These are phyloP conservation scores for Elachura formosa DNA, from an alignment of 2,113 vertebrate species.

Conservation along the genomic window DNA sequence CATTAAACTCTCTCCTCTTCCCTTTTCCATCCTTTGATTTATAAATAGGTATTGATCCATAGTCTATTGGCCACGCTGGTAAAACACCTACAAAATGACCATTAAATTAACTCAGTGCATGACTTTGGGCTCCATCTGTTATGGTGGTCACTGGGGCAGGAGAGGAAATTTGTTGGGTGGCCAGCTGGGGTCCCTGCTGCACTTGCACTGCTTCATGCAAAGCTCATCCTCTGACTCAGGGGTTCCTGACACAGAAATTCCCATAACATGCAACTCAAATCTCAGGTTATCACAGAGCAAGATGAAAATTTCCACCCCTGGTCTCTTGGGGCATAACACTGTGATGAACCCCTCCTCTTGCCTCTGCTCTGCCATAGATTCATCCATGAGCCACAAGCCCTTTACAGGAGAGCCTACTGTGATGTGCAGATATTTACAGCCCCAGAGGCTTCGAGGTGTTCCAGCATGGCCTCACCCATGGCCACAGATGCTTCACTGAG, in stretches of 20 bases:
- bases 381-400: background rate
- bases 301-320: background rate
- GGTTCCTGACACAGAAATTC: background rate
- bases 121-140: background rate
- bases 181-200: background rate
- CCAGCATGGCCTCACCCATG: background rate
- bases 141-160: background rate
- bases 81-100: background rate
- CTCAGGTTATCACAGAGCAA: background rate
- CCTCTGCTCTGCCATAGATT: background rate
- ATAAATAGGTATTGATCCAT: background rate
- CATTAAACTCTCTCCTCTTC: background rate
- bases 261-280: background rate
- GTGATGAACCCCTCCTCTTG: background rate
- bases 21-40: background rate
- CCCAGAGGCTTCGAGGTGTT: background rate
- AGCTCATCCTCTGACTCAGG: background rate
- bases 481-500: background rate
- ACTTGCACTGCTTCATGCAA: background rate
- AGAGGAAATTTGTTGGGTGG: background rate
- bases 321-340: accelerated
- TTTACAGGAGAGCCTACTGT: background rate
- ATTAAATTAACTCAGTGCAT: background rate
- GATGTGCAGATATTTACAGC: too few species aligned
- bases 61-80: background rate